Evolutionary conservation across 92 coral and sea anemone species (phyloP).

Genomic region (Porites rus): DNA sequence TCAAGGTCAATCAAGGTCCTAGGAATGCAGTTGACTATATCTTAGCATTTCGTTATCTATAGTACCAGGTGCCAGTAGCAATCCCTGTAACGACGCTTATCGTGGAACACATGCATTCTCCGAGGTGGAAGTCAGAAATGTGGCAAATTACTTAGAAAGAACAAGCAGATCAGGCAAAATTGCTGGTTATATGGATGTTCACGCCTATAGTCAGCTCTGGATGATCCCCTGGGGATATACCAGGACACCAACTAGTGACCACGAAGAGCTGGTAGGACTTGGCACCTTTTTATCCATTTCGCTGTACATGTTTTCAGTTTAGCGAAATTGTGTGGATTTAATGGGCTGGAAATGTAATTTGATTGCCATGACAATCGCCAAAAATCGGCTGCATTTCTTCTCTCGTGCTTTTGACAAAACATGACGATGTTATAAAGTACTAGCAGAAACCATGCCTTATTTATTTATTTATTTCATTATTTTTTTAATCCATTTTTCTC

Average conservation of each 20-base stretch:
- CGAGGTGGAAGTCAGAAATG: conserved; percentile 72
- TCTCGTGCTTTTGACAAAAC: too few relatives aligned
- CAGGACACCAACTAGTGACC: conserved; percentile 31
- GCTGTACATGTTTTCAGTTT: neutral
- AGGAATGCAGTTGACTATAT: too few relatives aligned
- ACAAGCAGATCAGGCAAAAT: conserved; percentile 28
- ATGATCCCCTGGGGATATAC: conserved; percentile 89
- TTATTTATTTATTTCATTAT: too few relatives aligned
- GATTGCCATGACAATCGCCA: too few relatives aligned
- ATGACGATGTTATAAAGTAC: too few relatives aligned
- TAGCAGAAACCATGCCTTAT: too few relatives aligned
- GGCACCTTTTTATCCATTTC: too few relatives aligned
- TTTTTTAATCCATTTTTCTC: neutral
- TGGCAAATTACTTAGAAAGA: conserved; percentile 58
- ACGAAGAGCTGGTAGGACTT: conserved; percentile 63
- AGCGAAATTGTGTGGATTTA: neutral
- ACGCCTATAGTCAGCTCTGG: conserved; percentile 89
- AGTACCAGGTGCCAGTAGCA: conserved; percentile 75
- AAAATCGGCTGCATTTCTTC: too few relatives aligned
- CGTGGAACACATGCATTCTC: conserved; percentile 70
- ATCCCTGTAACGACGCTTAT: conserved; percentile 71
- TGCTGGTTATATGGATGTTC: conserved; percentile 85
- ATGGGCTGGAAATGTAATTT: too few relatives aligned
- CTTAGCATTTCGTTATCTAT: neutral
- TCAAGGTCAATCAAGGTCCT: too few relatives aligned